Evolutionary conservation across 2,888 invertebrate species (phyloP), one percentile per base, ranked within the genome.

Genomic region (Melinaea menophilus): DNA sequence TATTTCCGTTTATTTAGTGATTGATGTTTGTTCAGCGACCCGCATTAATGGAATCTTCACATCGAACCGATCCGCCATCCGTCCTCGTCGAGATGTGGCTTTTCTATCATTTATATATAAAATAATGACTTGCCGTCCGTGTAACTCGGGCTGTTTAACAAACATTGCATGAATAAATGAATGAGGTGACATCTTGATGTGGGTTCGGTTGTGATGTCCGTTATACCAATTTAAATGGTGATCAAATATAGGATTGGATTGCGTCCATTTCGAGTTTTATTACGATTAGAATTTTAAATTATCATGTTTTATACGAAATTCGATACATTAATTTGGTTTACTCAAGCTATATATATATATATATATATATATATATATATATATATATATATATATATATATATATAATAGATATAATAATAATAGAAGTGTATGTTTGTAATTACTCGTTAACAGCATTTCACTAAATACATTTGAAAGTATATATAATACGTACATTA

Each of bases 31-130:
- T 74, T 72, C 79, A 79, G 78, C 78, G 72, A 78, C 74, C 77
- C 73, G 80, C 82, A 86, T 86, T 87, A 85, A 87, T 87, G 81
- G 83, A 85, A 83, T 85, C 81, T 82, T 85, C 78, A 76, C 82
- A 79, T 79, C 79, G 81, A 86, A 79, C 81, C 76, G 79, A 81
- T 80, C 72, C 71, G 73, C 72, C 51, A 74, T 66, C 72, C 59
- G 72, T 70, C 69, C 65, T 64, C 72, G 74, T 73, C 68, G 72
- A 72, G 70, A 64, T 73, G 68, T 70, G 73, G 70, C 69, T 73
- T 74, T 64, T 13, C 35, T 58, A 62, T 33, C 22, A 33, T n/a
- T 64, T 34, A 34, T 62, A 59, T 70, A 70, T 59, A 61, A 63
- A 47, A 48, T 56, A 58, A 64, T 59, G 61, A 64, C 57, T 56